phyloP scores from a whole-genome alignment of 1,140 invertebrate species.

The Homarus americanus region DNA sequence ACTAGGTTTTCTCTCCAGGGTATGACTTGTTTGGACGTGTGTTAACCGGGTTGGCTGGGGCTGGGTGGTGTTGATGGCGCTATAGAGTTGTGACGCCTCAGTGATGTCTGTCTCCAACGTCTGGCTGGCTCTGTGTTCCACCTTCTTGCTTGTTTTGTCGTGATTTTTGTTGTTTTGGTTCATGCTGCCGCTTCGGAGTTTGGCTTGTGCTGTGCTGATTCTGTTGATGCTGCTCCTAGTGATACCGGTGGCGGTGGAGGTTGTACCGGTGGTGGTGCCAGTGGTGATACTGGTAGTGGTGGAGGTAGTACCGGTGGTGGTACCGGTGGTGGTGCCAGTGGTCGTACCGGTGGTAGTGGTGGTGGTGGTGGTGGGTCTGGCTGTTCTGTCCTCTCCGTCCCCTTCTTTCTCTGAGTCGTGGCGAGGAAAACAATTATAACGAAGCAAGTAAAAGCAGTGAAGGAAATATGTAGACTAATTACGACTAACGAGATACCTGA shows the following conservation, averaged over 20 bases:
- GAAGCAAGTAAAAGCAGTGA: neutral
- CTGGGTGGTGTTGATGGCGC: no score
- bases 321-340: no score
- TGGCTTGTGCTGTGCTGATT: no score
- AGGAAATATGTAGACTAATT: neutral
- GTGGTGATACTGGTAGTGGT: no score
- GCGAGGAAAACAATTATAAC: neutral
- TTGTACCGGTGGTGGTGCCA: no score
- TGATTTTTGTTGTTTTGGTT: neutral
- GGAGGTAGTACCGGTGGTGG: no score
- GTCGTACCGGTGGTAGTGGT: no score
- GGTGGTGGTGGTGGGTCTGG: neutral
- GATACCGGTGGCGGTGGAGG: no score
- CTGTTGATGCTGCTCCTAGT: neutral
- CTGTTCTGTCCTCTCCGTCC: neutral
- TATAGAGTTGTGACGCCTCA: neutral
- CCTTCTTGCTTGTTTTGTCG: constrained; percentile 3
- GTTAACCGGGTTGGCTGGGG: no score
- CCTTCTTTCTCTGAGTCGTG: neutral
- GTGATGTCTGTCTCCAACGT: neutral
- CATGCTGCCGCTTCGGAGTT: neutral
- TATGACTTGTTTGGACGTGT: no score
- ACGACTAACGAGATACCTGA: neutral
- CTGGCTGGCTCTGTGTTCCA: constrained; percentile 22
- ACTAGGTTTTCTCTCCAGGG: no score